Percentiles rank a stretch among this genome's conserved stretches.
These are phyloP conservation scores for Rhinatrema bivittatum DNA, from an alignment of 2,797 vertebrate species.

Conservation along the genomic window DNA sequence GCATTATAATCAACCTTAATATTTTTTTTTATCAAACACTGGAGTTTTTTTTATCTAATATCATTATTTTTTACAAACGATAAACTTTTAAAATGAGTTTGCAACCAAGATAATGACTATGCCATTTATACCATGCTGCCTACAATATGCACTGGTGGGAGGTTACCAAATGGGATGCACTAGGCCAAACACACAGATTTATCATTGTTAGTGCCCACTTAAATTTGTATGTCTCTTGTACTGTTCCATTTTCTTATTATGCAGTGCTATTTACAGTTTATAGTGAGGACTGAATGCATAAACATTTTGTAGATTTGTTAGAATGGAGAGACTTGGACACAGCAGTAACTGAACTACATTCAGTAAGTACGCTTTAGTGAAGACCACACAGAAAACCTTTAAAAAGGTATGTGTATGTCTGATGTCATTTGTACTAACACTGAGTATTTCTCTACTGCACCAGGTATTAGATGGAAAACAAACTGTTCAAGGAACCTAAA, in stretches of 20 bases:
- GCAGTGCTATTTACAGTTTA: constrained; percentile 26
- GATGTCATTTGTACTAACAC: constrained; percentile 69
- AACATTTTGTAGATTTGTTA: constrained; percentile 20
- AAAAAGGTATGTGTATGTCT: constrained; percentile 72
- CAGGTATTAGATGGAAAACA: constrained; percentile 32
- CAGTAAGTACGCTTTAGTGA: constrained; percentile 74
- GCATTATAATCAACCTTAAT: constrained; percentile 29
- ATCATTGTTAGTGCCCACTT: constrained; percentile 12
- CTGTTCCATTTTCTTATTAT: constrained; percentile 29
- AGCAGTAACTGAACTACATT: constrained; percentile 33
- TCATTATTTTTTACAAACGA: constrained; percentile 19
- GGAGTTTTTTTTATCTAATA: constrained; percentile 40
- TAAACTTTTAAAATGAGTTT: constrained; percentile 25
- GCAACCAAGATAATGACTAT: constrained; percentile 18
- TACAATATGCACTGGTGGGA: constrained; percentile 12
- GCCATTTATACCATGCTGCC: constrained; percentile 24
- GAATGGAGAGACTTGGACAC: constrained; percentile 31
- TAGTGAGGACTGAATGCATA: constrained; percentile 15
- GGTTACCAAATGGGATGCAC: constrained; percentile 18
- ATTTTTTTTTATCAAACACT: too few species aligned
- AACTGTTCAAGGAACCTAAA: constrained; percentile 20
- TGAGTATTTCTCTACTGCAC: constrained; percentile 42
- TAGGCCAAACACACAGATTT: constrained; percentile 21
- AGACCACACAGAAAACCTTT: constrained; percentile 82
- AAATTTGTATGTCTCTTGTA: constrained; percentile 28